phyloP scores from a whole-genome alignment of 2,888 invertebrate genomes.

The Parthenolecanium corni region DNA sequence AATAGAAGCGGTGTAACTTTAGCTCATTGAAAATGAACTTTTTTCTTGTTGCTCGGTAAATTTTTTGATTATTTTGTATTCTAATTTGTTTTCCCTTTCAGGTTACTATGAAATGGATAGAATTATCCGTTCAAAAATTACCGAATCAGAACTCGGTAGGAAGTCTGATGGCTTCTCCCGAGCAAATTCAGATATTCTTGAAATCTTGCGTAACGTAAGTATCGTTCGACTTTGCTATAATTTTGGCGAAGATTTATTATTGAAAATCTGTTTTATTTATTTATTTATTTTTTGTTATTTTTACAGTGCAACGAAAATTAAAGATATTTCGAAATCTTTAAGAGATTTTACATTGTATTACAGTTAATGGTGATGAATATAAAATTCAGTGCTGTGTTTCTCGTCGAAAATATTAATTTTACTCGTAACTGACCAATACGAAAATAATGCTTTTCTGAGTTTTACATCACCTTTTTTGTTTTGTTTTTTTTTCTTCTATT shows the following conservation, averaged over 20 bases:
- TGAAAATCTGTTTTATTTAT: background rate
- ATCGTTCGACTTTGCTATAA: background rate
- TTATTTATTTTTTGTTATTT: background rate
- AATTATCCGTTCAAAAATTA: conserved; percentile 59
- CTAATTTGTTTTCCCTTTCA: conserved; percentile 33
- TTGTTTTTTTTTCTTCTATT: too few relatives aligned
- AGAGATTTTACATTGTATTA: conserved; percentile 17
- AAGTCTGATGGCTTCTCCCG: conserved; percentile 63
- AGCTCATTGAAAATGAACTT: background rate
- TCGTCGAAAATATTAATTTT: background rate
- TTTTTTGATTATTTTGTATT: conserved; percentile 10
- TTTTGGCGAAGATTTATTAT: background rate
- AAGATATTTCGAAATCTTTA: conserved; percentile 16
- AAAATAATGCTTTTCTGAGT: too few relatives aligned
- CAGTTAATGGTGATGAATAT: conserved; percentile 1
- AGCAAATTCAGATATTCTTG: conserved; percentile 65
- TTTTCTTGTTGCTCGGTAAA: background rate
- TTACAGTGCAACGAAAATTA: background rate
- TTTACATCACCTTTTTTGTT: too few relatives aligned
- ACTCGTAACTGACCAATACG: too few relatives aligned
- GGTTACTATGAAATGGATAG: conserved; percentile 59
- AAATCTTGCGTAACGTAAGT: conserved; percentile 30
- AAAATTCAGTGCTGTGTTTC: background rate
- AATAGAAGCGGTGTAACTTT: background rate
- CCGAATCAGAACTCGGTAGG: conserved; percentile 61